Percentiles rank a stretch among this genome's conserved stretches.
Evolutionary conservation across 2,797 vertebrate genomes (phyloP).

Genomic region (Philypnodon macrostomus): DNA sequence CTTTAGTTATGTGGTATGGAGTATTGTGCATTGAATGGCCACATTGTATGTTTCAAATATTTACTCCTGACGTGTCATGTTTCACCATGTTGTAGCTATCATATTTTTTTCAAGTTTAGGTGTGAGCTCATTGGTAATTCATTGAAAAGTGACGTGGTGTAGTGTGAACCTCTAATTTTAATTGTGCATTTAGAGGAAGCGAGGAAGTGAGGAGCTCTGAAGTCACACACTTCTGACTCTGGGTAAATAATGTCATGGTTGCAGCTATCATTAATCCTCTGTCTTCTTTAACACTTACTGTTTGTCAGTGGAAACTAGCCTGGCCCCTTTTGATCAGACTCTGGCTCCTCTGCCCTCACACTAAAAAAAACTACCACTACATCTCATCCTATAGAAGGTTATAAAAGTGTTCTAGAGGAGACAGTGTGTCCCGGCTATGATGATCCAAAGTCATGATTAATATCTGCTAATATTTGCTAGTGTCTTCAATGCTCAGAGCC

Average conservation of each 20-base stretch:
- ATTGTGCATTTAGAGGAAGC: conserved; percentile 75
- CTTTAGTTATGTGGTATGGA: too few species aligned
- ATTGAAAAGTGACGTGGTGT: conserved; percentile 31
- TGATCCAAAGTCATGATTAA: conserved; percentile 34
- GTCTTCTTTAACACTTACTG: conserved; percentile 69
- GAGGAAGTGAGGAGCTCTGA: conserved; percentile 65
- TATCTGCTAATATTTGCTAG: conserved; percentile 64
- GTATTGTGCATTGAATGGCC: too few species aligned
- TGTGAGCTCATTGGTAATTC: conserved; percentile 33
- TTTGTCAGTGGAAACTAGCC: conserved; percentile 58
- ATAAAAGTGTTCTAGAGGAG: conserved; percentile 25
- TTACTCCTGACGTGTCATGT: not conserved
- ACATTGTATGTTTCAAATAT: conserved; percentile 6
- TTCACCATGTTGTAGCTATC: not conserved
- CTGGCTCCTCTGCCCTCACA: conserved; percentile 31
- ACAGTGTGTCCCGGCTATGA: conserved; percentile 30
- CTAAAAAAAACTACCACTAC: conserved; percentile 5
- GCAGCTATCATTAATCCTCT: conserved; percentile 65
- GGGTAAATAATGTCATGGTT: conserved; percentile 66
- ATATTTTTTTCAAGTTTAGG: not conserved
- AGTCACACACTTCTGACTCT: conserved; percentile 65
- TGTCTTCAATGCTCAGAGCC: conserved; percentile 33
- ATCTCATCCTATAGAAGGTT: conserved; percentile 14
- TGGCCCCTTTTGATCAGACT: conserved; percentile 62
- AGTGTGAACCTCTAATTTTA: conserved; percentile 71